Evolutionary conservation across 2,888 invertebrate genomes (phyloP).

Genomic region (Agonum fuliginosum): DNA sequence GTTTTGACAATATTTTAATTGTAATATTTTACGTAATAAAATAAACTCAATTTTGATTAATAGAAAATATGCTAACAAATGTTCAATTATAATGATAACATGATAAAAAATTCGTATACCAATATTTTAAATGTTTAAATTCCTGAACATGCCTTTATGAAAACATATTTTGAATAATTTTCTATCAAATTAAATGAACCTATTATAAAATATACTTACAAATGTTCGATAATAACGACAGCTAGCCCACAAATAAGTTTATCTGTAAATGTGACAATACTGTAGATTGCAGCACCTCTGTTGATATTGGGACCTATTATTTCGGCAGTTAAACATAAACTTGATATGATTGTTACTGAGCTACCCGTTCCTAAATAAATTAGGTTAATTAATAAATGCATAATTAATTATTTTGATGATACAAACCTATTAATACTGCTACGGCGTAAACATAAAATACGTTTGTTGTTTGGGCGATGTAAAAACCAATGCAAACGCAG

Average conservation of each 20-base stretch:
- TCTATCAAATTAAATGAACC: too few species aligned
- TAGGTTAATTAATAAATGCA: constrained; percentile 23
- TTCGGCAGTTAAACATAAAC: constrained; percentile 91
- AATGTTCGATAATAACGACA: constrained; percentile 88
- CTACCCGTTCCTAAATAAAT: constrained; percentile 81
- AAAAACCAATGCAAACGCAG: constrained; percentile 78
- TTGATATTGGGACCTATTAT: constrained; percentile 90
- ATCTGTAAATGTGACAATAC: constrained; percentile 94
- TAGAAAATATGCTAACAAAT: too few species aligned
- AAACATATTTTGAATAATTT: too few species aligned
- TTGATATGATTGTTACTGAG: constrained; percentile 90
- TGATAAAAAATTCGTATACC: too few species aligned
- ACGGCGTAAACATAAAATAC: constrained; percentile 66
- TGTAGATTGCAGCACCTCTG: constrained; percentile 93
- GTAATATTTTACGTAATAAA: too few species aligned
- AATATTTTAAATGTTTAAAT: too few species aligned
- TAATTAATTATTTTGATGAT: not conserved
- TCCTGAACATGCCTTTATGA: too few species aligned
- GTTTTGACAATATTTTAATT: too few species aligned
- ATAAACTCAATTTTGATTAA: too few species aligned
- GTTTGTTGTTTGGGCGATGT: constrained; percentile 64
- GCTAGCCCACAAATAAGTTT: constrained; percentile 92
- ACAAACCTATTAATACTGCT: constrained; percentile 76
- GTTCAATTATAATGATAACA: too few species aligned
- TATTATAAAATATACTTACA: too few species aligned